Base-by-base conservation (phyloP, 92 coral and sea anemone genomes). In the Bergia puertoricense region DNA sequence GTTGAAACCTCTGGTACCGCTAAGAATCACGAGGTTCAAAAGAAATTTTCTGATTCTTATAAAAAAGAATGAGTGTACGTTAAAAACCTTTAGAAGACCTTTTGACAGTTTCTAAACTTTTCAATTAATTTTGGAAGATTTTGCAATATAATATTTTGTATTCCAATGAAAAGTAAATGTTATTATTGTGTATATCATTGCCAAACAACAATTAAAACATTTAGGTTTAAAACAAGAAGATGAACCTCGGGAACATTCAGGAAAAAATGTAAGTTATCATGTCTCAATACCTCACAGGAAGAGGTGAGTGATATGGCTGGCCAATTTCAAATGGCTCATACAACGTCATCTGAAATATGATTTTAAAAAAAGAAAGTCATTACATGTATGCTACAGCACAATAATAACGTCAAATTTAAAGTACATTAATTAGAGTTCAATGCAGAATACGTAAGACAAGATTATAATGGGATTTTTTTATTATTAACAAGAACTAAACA, bases 241-340 rank as follows among this genome's bases (percentile, higher is more conserved):
- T 18, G 69, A 16, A 18, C 0, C 20, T 62, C 23, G 2, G 68
- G 6, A 62, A 23, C 6, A 62, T 76, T 86, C 69, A 76, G 7
- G 57, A 51, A 11, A 14, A 54, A 4, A 36, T 48, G 14, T 10
- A 30, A 48, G 79, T 43, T 13, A 41, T 42, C 44, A 71, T 3
- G 14, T 5, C 1, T 62, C 30, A 30, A 30, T 94, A 96, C 99
- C 99, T 96, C 90, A 96, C 98, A 68, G 99, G 99, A 62, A 96
- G 86, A 14, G 96, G 95, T 4, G 98, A 90, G 75, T 90, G 98
- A 76, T 94, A 95, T 9, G 94, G 97, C 85, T 92, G 96, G 77
- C 96, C 81, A 78, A 96, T 93, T 85, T 96, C 99, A 92, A 96
- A 96, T 2, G 99, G 99, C 36, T 96, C 95, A 88, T 94, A 95